Evolutionary conservation across 1,140 invertebrate genomes (phyloP), one percentile per base, ranked within the genome.

Genomic region (Harpegnathos saltator): DNA sequence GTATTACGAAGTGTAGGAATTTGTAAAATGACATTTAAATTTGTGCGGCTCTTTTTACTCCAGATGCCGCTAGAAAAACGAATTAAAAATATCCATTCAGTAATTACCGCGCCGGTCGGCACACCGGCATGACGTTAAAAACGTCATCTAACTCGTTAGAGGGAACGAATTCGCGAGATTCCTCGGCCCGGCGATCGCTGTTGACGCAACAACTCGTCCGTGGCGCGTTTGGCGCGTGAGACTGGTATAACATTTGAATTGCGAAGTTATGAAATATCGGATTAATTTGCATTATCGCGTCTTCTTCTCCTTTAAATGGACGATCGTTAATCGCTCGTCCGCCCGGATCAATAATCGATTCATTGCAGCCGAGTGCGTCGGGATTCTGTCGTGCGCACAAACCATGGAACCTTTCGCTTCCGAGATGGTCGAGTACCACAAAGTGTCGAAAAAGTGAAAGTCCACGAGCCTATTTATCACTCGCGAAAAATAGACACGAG

Each of bases 401-500:
- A 69, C 75, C 50, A n/a, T 48, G 65, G 2, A 69, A 14, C 7
- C n/a, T 38, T 65, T 69, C 1, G 22, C 17, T 17, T 3, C 38
- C 11, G 9, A n/a, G 1, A 14, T 50, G 12, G 44, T 80, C 44
- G 24, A 69, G 22, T 26, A 12, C 44, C 19, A 7, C 14, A 19
- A 22, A 48, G n/a, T 69, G 75, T 80, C 54, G 54, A 80, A 71
- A 80, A 80, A 80, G 75, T 80, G 75, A 80, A 80, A 80, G 75
- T 56, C 24, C 33, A 26, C 14, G 44, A 19, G 48, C 9, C 29
- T 2, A n/a, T n/a, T n/a, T n/a, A 22, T 0, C 7, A 63, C 17
- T 17, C 5, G 14, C 26, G 14, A 58, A 22, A 33, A 7, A n/a
- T n/a, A n/a, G 1, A 24, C 50, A 44, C 24, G 29, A 44, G 38